Percentiles rank a stretch among this genome's conserved stretches.
Evolutionary conservation across 2,888 invertebrate species (phyloP).

Genomic region (Eulithis prunata): DNA sequence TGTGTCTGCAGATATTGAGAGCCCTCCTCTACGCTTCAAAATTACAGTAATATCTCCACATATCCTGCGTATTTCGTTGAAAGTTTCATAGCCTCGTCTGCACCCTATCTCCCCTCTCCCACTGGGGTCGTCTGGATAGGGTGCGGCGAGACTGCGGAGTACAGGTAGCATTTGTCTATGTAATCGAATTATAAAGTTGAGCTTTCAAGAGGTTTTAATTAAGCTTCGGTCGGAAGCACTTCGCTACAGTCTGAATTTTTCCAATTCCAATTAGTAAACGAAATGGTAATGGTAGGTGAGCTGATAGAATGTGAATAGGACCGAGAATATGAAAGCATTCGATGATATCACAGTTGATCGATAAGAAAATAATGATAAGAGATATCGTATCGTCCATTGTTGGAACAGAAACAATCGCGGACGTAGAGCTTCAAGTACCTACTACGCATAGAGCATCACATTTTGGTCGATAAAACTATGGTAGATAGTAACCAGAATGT

Average conservation of each 20-base stretch:
- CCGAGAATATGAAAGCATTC: slow-evolving; percentile 29
- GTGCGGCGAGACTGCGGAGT: slow-evolving; percentile 44
- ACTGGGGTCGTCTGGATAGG: slow-evolving; percentile 48
- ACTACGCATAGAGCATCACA: background rate
- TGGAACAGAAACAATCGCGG: slow-evolving; percentile 43
- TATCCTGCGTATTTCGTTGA: slow-evolving; percentile 57
- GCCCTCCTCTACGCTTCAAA: slow-evolving; percentile 31
- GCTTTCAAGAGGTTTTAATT: slow-evolving; percentile 17
- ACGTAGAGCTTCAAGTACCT: slow-evolving; percentile 7
- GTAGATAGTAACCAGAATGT: background rate
- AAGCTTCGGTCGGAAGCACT: background rate
- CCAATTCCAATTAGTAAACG: background rate
- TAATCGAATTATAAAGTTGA: slow-evolving; percentile 35
- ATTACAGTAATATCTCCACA: slow-evolving; percentile 53
- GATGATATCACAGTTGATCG: slow-evolving; percentile 44
- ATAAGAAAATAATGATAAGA: slow-evolving; percentile 50
- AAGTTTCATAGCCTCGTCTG: slow-evolving; percentile 69
- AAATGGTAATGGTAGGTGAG: background rate
- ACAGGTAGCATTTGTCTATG: slow-evolving; percentile 41
- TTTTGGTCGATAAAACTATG: background rate
- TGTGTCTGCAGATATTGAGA: background rate
- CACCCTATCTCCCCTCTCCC: slow-evolving; percentile 46
- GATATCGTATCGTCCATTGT: slow-evolving; percentile 50
- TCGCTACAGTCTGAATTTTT: background rate
- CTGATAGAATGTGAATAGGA: background rate